These are phyloP conservation scores for Sarcophaga subvicina DNA, from an alignment of 2,888 invertebrate species.

Conservation along the genomic window DNA sequence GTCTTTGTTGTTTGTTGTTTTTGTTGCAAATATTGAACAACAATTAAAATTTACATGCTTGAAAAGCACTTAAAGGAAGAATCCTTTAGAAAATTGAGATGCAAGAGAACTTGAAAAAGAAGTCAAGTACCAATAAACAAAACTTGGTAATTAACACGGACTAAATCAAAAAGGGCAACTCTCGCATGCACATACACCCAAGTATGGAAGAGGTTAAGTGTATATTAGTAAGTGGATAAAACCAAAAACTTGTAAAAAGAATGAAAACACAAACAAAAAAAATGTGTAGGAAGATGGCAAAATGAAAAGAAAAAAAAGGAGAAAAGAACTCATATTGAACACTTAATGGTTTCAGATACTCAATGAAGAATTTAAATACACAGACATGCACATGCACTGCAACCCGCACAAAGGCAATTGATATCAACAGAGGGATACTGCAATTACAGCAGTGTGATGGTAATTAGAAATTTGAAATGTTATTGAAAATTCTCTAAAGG, in stretches of 20 bases:
- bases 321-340: slow-evolving; percentile 44
- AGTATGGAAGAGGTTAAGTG: slow-evolving; percentile 7
- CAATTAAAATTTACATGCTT: slow-evolving; percentile 57
- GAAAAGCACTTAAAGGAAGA: slow-evolving; percentile 41
- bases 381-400: neutral
- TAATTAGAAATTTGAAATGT: neutral
- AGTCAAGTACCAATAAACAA: slow-evolving; percentile 68
- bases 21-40: slow-evolving; percentile 30
- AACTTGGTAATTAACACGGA: slow-evolving; percentile 69
- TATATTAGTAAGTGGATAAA: slow-evolving; percentile 58
- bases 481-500: neutral
- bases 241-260: slow-evolving; percentile 66
- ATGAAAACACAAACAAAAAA: slow-evolving; percentile 16
- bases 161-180: slow-evolving; percentile 59
- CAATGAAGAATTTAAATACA: slow-evolving; percentile 52
- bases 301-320: neutral
- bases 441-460: neutral
- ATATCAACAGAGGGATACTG: neutral
- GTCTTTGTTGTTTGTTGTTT: neutral
- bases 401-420: neutral
- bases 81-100: slow-evolving; percentile 55
- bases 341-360: slow-evolving; percentile 59
- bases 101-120: slow-evolving; percentile 58
- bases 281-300: neutral
- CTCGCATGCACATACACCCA: neutral